Conservation (phyloP, 2,888 invertebrate species). For the Pandemis cinnamomeana region DNA sequence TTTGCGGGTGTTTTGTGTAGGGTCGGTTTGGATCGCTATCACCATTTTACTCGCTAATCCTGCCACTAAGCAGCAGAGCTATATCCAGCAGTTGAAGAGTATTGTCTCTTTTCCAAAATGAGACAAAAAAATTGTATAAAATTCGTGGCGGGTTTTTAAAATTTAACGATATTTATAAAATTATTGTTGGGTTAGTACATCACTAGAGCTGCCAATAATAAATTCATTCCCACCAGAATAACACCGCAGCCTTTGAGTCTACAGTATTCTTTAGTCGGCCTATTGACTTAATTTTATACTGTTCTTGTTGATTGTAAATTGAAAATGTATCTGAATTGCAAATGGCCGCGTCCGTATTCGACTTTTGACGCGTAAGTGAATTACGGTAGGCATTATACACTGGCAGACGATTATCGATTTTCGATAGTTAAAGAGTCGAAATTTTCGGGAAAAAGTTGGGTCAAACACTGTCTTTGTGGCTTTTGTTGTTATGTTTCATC, state of each 20-base stretch:
- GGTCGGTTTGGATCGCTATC: no score
- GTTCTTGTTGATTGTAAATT: slow-evolving; percentile 75
- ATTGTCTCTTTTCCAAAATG: no score
- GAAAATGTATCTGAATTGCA: slow-evolving; percentile 78
- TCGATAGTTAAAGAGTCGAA: neutral
- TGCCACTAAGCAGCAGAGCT: no score
- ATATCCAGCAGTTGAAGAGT: no score
- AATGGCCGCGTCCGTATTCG: slow-evolving; percentile 57
- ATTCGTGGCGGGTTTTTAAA: no score
- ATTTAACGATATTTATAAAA: no score
- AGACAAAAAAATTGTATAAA: no score
- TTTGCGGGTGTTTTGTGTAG: no score
- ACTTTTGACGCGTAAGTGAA: slow-evolving; percentile 44
- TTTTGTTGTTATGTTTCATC: no score
- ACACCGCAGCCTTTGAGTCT: slow-evolving; percentile 56
- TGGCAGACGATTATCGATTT: slow-evolving; percentile 26
- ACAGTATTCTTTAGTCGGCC: slow-evolving; percentile 66
- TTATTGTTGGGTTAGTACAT: neutral
- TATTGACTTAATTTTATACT: slow-evolving; percentile 77
- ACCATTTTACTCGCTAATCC: no score
- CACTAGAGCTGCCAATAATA: slow-evolving; percentile 51
- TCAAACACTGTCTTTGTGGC: no score
- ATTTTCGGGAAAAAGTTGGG: no score
- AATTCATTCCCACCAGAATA: slow-evolving; percentile 57
- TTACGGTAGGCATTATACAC: slow-evolving; percentile 27